Conservation (phyloP, 92 coral and sea anemone genomes). For the Epizoanthus fatuus region DNA sequence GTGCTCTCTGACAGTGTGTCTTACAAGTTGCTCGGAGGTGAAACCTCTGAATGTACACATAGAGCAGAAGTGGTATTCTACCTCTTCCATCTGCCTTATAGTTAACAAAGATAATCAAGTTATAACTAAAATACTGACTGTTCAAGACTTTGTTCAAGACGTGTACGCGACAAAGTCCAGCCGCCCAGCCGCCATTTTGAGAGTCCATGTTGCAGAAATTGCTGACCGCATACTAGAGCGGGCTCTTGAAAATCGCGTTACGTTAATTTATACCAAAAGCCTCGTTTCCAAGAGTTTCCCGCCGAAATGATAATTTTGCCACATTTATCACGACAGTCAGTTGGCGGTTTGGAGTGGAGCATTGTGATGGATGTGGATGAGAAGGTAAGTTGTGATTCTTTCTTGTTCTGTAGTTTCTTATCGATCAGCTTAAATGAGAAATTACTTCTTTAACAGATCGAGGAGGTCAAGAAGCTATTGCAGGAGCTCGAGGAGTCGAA, state of each 20-base stretch:
- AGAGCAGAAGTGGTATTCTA: slow-evolving; percentile 24
- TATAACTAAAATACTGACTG: not conserved
- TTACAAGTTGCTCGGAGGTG: slow-evolving; percentile 25
- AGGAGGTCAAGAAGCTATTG: slow-evolving; percentile 29
- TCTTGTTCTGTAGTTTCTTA: not conserved
- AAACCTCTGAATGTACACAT: slow-evolving; percentile 27
- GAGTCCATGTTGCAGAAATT: not conserved
- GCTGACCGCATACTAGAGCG: slow-evolving; percentile 33
- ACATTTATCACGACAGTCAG: too few relatives aligned
- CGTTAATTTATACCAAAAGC: slow-evolving; percentile 3
- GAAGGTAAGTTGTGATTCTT: slow-evolving; percentile 14
- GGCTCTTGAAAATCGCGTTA: slow-evolving; percentile 19
- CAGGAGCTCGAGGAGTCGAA: not conserved
- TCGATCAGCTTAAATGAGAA: slow-evolving; percentile 4
- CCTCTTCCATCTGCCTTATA: slow-evolving; percentile 4
- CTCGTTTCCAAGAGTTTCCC: slow-evolving; percentile 25
- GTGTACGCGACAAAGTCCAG: not conserved
- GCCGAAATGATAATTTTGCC: slow-evolving; percentile 27
- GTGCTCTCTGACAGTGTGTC: slow-evolving; percentile 49
- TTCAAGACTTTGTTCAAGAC: not conserved
- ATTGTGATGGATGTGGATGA: slow-evolving; percentile 7
- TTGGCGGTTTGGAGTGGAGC: not conserved
- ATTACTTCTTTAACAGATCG: slow-evolving; percentile 26
- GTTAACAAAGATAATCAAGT: slow-evolving; percentile 5
- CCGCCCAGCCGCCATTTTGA: slow-evolving; percentile 27